Evolutionary conservation across 2,797 vertebrate species (phyloP).

Genomic region (Aerospiza tachiro): DNA sequence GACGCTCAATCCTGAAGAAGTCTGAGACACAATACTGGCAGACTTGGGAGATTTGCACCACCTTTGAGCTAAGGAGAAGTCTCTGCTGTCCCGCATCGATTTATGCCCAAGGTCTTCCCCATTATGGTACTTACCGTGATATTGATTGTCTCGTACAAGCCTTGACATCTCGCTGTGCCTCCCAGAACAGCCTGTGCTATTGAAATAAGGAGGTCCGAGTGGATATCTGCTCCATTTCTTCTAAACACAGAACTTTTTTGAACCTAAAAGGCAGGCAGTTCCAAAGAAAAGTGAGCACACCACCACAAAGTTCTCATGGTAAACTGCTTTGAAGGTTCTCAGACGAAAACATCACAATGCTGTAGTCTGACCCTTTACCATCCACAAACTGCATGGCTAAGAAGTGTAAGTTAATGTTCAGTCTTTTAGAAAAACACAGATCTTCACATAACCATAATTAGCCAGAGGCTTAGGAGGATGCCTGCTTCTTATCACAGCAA

Average conservation of each 20-base stretch:
- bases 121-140: slow-evolving; percentile 78
- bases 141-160: slow-evolving; percentile 91
- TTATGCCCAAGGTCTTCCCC: background rate
- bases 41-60: background rate
- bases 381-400: background rate
- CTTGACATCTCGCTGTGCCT: slow-evolving; percentile 87
- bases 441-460: background rate
- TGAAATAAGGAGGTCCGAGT: slow-evolving; percentile 89
- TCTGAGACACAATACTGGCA: background rate
- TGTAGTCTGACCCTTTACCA: background rate
- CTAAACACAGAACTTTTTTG: slow-evolving; percentile 92
- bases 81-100: background rate
- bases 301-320: fast-evolving
- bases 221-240: slow-evolving; percentile 92
- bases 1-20: background rate
- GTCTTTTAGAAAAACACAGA: background rate
- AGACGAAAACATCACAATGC: background rate
- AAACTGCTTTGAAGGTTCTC: background rate
- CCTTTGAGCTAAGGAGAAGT: background rate
- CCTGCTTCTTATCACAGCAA: background rate
- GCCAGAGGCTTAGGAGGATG: background rate
- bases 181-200: slow-evolving; percentile 94
- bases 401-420: background rate
- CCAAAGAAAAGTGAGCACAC: background rate
- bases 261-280: slow-evolving; percentile 78